Evolutionary conservation across 1,140 invertebrate species (phyloP), one percentile per base, ranked within the genome.

Genomic region (Rhizoglyphus robini): DNA sequence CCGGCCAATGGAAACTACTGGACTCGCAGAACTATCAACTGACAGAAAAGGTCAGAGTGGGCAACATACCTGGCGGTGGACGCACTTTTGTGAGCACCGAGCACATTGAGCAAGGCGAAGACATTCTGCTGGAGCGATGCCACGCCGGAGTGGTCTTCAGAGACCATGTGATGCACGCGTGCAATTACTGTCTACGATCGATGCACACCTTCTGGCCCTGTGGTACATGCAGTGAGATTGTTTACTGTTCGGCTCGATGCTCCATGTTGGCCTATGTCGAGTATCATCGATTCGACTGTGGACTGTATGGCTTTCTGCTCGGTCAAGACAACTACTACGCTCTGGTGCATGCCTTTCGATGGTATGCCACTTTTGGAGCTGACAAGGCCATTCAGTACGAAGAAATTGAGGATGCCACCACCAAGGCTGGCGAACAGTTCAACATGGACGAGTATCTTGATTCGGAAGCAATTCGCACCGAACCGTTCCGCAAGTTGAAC

Each of bases 251-350:
- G 1, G 3, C 3, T 1, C 2, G 27, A 2, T 60, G 58, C 27
- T 1, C 15, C 23, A 13, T n/a, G n/a, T 1, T 20, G 1, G 3
- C 18, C 15, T 60, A 29, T 8, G 15, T 5, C 2, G 27, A 60
- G 27, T 60, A 32, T 46, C 58, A 60, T 46, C 3, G 58, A n/a
- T 60, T 32, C 27, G 58, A 60, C 23, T 60, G 58, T 27, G 58
- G 58, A n/a, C 2, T 60, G 2, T 60, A 32, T 46, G 58, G 58
- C 1, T 60, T 60, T 4, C 31, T 34, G 27, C 25, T 27, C 30
- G 58, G 2, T 11, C 32, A 4, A 2, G 2, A 2, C 8, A 60
- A n/a, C n/a, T n/a, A 27, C 3, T 60, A 38, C 36, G n/a, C 29
- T 32, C 15, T 60, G 15, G 32, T 8, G 2, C 15, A 60, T 27